Evolutionary conservation across 2,797 vertebrate genomes (phyloP).

Genomic region (Pteropus rufus): DNA sequence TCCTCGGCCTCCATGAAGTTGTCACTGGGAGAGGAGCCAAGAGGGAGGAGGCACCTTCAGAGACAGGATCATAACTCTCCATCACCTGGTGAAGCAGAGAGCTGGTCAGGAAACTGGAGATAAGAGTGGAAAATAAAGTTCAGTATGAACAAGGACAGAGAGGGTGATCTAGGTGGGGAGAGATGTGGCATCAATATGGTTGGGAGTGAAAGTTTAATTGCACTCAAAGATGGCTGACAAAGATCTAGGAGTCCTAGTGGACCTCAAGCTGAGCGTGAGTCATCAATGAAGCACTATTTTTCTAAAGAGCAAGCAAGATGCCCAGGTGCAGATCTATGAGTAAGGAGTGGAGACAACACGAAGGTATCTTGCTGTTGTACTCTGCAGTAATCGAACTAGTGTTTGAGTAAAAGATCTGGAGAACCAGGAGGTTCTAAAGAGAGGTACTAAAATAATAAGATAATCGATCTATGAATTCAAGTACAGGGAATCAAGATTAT

Average conservation of each 20-base stretch:
- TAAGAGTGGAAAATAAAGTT: background rate
- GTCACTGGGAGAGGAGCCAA: constrained; percentile 8
- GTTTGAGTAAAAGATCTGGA: background rate
- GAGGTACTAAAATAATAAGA: background rate
- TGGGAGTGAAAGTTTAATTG: background rate
- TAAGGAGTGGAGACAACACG: background rate
- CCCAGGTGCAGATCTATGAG: background rate
- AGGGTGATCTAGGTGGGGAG: background rate
- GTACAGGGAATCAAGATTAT: background rate
- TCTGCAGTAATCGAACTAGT: background rate
- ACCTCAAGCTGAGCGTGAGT: background rate
- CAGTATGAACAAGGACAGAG: background rate
- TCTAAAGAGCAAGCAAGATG: background rate
- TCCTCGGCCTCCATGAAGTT: constrained; percentile 42
- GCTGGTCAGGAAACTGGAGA: background rate
- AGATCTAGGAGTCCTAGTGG: background rate
- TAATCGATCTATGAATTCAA: background rate
- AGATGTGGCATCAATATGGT: background rate
- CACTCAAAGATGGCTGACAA: background rate
- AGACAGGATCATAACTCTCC: constrained; percentile 13
- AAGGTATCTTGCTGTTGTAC: background rate
- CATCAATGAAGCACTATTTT: background rate
- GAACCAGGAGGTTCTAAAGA: background rate
- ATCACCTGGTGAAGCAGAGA: background rate
- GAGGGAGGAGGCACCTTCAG: background rate